Evolutionary conservation across 2,888 invertebrate genomes (phyloP), one percentile per base, ranked within the genome.

Genomic region (Drosophila ustulata): DNA sequence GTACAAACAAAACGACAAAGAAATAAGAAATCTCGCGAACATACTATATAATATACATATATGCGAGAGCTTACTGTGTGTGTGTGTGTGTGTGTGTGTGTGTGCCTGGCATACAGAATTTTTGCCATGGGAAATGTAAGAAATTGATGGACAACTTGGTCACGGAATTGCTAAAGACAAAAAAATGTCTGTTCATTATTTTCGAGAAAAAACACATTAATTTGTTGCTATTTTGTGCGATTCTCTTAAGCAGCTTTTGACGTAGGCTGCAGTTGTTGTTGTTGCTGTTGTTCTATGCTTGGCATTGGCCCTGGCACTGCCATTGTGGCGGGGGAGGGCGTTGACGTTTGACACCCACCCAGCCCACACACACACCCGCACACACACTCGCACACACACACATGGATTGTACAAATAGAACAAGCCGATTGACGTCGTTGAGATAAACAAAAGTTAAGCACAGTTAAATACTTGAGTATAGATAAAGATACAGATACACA

Each of bases 341-440:
- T 66, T 80, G 77, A 82, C 82, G 80, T 70, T 86, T 86, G 84
- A 81, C 80, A 83, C 62, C 64, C 76, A 58, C 68, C 69, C 71
- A 51, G 67, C 66, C 66, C 70, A 51, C 68, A 53, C 62, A 52
- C 69, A 37, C 49, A 66, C 47, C 53, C 39, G 32, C 50, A 43
- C 43, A 61, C 47, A 26, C 55, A 62, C 18, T 18, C 18, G 18
- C 56, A 68, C 34, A 58, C n/a, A 41, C 56, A 41, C 30, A 46
- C 18, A 18, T 18, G 18, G 18, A 18, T 32, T 13, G 25, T 5
- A 56, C 23, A 50, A 13, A 46, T 43, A 9, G 26, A 45, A 26
- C 18, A 46, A 61, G 23, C 8, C 66, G 55, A 78, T 85, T 82
- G 82, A 85, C 82, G 82, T 83, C 67, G 82, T 63, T 75, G 61